phyloP scores from a whole-genome alignment of 1,140 invertebrate species.

The Spodoptera litura region DNA sequence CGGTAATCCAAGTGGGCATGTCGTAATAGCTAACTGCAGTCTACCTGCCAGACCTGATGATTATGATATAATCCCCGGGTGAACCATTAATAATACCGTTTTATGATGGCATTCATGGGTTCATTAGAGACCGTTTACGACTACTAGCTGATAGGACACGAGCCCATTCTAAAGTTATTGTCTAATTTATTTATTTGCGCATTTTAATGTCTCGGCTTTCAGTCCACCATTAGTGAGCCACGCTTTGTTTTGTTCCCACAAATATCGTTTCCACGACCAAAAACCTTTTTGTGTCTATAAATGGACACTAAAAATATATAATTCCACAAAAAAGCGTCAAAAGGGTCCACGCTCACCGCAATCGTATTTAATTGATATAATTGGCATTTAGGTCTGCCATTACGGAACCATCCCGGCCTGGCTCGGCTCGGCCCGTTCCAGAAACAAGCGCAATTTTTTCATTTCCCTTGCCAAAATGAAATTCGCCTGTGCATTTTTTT shows the following conservation, averaged over 20 bases:
- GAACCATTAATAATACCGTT: conserved; percentile 20
- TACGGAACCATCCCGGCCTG: conserved; percentile 62
- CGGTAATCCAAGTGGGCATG: not conserved
- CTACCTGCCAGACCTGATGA: conserved; percentile 8
- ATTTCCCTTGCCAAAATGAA: conserved; percentile 66
- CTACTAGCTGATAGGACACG: not conserved
- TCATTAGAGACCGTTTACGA: conserved; percentile 20
- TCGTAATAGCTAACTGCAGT: not conserved
- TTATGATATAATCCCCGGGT: conserved; percentile 16
- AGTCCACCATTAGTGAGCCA: not conserved
- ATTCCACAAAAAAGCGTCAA: conserved; percentile 36
- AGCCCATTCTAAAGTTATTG: not conserved
- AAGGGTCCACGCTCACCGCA: conserved; percentile 42
- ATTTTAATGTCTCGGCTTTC: not conserved
- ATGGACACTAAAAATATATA: conserved; percentile 40
- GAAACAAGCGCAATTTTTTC: conserved; percentile 71
- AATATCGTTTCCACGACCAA: not conserved
- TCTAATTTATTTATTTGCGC: not conserved
- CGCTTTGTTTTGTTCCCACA: conserved; percentile 2
- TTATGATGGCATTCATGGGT: conserved; percentile 24
- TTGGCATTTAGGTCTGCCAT: conserved; percentile 76
- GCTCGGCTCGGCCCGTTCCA: conserved; percentile 57
- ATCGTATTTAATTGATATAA: conserved; percentile 80
- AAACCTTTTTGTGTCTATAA: conserved; percentile 33
- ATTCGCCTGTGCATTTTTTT: conserved; percentile 70